Evolutionary conservation across 1,140 invertebrate species (phyloP).

Genomic region (Varroa destructor): DNA sequence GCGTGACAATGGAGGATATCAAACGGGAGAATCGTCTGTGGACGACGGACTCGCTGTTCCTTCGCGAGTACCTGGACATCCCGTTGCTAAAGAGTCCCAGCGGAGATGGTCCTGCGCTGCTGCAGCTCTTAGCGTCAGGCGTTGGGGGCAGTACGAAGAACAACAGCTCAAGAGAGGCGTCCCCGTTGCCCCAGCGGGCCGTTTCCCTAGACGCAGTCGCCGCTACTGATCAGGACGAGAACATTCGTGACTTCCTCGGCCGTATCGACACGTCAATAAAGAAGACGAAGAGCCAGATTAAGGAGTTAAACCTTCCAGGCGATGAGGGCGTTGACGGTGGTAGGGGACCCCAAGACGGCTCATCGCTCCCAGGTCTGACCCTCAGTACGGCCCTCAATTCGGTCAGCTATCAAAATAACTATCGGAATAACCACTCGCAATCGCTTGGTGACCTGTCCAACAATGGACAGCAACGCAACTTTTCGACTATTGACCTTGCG

Average conservation of each 20-base stretch:
- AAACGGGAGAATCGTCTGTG: slow-evolving; percentile 69
- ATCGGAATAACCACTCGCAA: not conserved
- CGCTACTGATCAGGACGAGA: slow-evolving; percentile 5
- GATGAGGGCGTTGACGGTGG: not conserved
- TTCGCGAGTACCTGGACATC: slow-evolving; percentile 63
- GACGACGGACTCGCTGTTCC: slow-evolving; percentile 72
- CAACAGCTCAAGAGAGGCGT: slow-evolving; percentile 19
- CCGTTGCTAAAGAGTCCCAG: slow-evolving; percentile 53
- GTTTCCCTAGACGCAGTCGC: slow-evolving; percentile 1
- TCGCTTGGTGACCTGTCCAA: slow-evolving; percentile 15
- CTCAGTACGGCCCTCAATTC: slow-evolving; percentile 23
- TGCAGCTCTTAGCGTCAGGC: not conserved
- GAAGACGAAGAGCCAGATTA: slow-evolving; percentile 66
- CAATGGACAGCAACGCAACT: not conserved
- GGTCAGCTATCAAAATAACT: slow-evolving; percentile 20
- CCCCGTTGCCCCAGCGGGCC: slow-evolving; percentile 8
- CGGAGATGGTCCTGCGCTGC: slow-evolving; percentile 39
- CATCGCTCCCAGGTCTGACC: slow-evolving; percentile 20
- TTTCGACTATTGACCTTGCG: not conserved
- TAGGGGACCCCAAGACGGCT: not conserved
- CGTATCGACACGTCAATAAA: slow-evolving; percentile 75
- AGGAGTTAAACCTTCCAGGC: slow-evolving; percentile 45
- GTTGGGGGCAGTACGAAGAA: not conserved
- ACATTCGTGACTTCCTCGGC: slow-evolving; percentile 56
- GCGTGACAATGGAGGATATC: slow-evolving; percentile 78